These are phyloP conservation scores for Cotesia typhae DNA, from an alignment of 1,140 invertebrate genomes.

Conservation along the genomic window DNA sequence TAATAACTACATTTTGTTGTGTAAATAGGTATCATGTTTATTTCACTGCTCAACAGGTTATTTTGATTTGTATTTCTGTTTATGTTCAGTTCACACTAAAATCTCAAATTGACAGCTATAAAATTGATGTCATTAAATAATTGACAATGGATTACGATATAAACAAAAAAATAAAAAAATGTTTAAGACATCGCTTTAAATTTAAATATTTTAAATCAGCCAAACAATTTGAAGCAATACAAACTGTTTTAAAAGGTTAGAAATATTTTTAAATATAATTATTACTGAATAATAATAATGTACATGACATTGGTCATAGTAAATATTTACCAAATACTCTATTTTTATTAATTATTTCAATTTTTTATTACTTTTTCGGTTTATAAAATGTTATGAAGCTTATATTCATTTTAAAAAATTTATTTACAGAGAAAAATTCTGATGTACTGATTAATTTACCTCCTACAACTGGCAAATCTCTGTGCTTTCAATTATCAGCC, in stretches of 20 bases:
- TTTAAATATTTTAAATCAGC: slow-evolving; percentile 1
- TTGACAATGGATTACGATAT: too few species aligned
- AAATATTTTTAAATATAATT: neutral
- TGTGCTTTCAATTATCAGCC: slow-evolving; percentile 12
- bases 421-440: neutral
- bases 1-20: too few species aligned
- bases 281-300: neutral
- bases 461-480: slow-evolving; percentile 4
- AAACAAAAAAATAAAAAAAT: too few species aligned
- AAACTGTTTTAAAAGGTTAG: neutral
- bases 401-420: neutral
- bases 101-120: too few species aligned
- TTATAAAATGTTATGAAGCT: neutral
- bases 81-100: too few species aligned
- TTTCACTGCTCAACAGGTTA: too few species aligned
- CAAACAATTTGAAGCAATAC: neutral
- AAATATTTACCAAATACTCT: too few species aligned
- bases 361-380: neutral
- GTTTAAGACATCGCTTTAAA: neutral
- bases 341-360: neutral
- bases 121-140: too few species aligned
- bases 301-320: too few species aligned
- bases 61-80: too few species aligned
- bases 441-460: slow-evolving; percentile 21
- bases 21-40: too few species aligned